phyloP scores from a whole-genome alignment of 2,113 vertebrate genomes.

The Varanus salvator region DNA sequence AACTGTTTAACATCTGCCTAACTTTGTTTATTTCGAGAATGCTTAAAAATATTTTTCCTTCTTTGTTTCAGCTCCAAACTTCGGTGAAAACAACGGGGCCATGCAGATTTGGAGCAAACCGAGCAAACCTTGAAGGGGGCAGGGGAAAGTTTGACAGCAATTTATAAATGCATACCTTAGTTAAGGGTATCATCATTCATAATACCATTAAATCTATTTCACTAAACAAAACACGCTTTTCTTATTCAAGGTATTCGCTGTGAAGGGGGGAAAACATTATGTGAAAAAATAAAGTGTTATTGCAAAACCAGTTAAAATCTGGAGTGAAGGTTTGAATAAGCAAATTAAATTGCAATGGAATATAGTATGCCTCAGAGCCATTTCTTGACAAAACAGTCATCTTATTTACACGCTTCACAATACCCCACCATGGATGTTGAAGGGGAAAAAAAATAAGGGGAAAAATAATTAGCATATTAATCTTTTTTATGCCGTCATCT shows the following conservation, averaged over 20 bases:
- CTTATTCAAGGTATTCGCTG: slow-evolving; percentile 80
- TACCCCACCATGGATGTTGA: slow-evolving; percentile 95
- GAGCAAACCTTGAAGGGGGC: slow-evolving; percentile 37
- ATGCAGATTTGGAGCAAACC: background rate
- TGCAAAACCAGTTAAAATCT: slow-evolving; percentile 92
- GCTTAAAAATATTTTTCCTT: background rate
- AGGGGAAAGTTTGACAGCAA: slow-evolving; percentile 73
- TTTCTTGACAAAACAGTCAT: slow-evolving; percentile 99
- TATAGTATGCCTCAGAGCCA: slow-evolving; percentile 87
- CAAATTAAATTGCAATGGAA: slow-evolving; percentile 88
- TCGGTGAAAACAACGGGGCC: slow-evolving; percentile 5
- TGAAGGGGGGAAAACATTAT: slow-evolving; percentile 84
- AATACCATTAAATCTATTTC: slow-evolving; percentile 84
- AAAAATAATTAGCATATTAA: slow-evolving; percentile 99
- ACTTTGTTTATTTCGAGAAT: slow-evolving; percentile 7
- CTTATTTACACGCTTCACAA: slow-evolving; percentile 99
- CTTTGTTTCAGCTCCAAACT: background rate
- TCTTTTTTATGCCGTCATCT: slow-evolving; percentile 99
- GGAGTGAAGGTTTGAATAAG: slow-evolving; percentile 88
- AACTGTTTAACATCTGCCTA: background rate
- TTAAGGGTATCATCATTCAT: slow-evolving; percentile 80
- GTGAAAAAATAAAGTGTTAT: slow-evolving; percentile 94
- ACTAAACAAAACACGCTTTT: slow-evolving; percentile 84
- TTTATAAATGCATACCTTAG: slow-evolving; percentile 77
- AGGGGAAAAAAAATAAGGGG: slow-evolving; percentile 93